A percentile compares a stretch with the other conserved stretches of the same genome.
Evolutionary conservation across 1,140 invertebrate genomes (phyloP).

Genomic region (Musca domestica): DNA sequence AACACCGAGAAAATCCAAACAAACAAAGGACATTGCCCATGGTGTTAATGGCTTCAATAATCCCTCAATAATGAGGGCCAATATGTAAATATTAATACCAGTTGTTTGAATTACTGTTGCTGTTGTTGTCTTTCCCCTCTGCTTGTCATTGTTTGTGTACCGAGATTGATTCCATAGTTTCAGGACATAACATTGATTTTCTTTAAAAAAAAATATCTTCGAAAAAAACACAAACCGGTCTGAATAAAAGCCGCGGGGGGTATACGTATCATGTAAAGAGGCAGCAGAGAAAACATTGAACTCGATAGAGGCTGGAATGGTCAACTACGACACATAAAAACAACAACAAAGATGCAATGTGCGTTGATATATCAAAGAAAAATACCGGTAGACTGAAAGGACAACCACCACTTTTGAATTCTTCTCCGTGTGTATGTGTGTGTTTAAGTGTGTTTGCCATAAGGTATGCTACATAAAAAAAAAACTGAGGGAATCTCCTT

Average conservation of each 20-base stretch:
- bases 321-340: neutral
- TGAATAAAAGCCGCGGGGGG: conserved; percentile 10
- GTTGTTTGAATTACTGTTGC: neutral
- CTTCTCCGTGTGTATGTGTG: too few relatives aligned
- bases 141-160: conserved; percentile 1
- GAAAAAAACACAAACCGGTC: neutral
- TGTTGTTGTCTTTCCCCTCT: neutral
- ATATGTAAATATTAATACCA: conserved; percentile 8
- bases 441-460: too few relatives aligned
- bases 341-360: neutral
- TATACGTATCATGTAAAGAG: neutral
- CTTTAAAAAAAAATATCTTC: neutral
- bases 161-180: conserved; percentile 17
- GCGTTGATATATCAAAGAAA: neutral
- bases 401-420: neutral
- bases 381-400: neutral
- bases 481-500: too few relatives aligned
- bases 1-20: too few relatives aligned
- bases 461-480: too few relatives aligned
- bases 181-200: neutral
- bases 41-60: neutral
- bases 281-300: too few relatives aligned
- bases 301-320: too few relatives aligned
- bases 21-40: too few relatives aligned
- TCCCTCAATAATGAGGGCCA: conserved; percentile 14